Conservation (phyloP, 2,113 vertebrate species). For the Machaerirhynchus nigripectus region DNA sequence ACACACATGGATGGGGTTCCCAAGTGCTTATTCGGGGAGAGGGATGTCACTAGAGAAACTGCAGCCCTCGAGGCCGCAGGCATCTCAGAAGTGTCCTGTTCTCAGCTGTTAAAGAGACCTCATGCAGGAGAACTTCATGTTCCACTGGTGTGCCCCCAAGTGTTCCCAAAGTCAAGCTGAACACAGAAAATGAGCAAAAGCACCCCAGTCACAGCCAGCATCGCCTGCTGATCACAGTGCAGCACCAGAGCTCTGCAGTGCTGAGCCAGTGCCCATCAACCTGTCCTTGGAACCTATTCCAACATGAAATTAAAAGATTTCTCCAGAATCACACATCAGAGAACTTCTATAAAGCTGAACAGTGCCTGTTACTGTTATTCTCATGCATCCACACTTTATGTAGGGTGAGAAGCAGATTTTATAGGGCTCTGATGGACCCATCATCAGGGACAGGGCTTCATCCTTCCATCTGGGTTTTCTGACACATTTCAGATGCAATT, state of each 20-base stretch:
- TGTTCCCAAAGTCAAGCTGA: background rate
- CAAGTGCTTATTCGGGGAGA: background rate
- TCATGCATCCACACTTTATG: background rate
- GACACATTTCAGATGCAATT: background rate
- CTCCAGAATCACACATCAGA: background rate
- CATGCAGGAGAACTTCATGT: background rate
- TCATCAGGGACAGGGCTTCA: background rate
- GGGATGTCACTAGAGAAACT: background rate
- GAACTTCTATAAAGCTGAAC: background rate
- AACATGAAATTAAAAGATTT: background rate
- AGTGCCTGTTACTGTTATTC: background rate
- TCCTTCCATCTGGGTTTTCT: background rate
- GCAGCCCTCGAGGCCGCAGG: background rate
- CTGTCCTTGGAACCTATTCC: background rate
- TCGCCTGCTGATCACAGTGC: background rate
- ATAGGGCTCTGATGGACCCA: background rate
- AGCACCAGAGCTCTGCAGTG: background rate
- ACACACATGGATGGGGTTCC: background rate
- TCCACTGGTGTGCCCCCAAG: background rate
- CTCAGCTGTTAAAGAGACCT: background rate
- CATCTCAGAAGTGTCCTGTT: background rate
- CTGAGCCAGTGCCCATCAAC: background rate
- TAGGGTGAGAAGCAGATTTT: background rate
- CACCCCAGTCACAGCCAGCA: background rate
- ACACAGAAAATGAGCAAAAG: background rate